Evolutionary conservation across 2,888 invertebrate genomes (phyloP).

Genomic region (Hydroisotoma schaefferi): DNA sequence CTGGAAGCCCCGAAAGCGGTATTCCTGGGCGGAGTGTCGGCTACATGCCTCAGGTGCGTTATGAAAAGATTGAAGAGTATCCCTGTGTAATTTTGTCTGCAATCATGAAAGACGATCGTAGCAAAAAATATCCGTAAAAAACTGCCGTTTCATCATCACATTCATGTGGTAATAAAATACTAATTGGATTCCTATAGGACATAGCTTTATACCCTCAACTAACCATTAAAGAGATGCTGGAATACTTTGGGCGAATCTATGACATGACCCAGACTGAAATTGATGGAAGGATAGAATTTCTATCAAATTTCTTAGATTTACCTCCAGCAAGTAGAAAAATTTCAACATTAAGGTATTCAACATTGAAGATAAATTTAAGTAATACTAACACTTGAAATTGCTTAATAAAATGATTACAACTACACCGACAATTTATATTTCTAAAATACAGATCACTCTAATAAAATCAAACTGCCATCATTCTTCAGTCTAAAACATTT

Average conservation of each 20-base stretch:
- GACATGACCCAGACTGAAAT: slow-evolving; percentile 24
- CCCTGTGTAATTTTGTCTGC: too few species aligned
- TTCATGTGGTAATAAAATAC: too few species aligned
- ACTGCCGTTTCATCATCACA: too few species aligned
- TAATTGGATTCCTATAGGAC: slow-evolving; percentile 12
- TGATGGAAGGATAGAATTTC: slow-evolving; percentile 5
- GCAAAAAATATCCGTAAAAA: too few species aligned
- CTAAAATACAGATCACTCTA: too few species aligned
- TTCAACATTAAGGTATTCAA: slow-evolving; percentile 14
- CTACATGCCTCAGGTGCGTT: slow-evolving; percentile 54
- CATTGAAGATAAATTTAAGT: background rate
- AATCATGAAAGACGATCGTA: too few species aligned
- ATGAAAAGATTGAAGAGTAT: too few species aligned
- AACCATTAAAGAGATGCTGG: slow-evolving; percentile 24
- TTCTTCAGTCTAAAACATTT: background rate
- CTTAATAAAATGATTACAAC: background rate
- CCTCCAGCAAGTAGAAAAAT: slow-evolving; percentile 12
- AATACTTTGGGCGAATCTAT: slow-evolving; percentile 35
- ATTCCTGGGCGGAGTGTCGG: slow-evolving; percentile 52
- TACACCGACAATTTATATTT: too few species aligned
- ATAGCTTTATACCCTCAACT: slow-evolving; percentile 26
- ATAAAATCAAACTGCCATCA: too few species aligned
- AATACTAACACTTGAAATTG: background rate
- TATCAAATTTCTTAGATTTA: slow-evolving; percentile 20
- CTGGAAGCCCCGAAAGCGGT: slow-evolving; percentile 52